A percentile compares a stretch with the other conserved stretches of the same genome.
Evolutionary conservation across 2,113 vertebrate genomes (phyloP).

Genomic region (Ivindomyrus marchei): DNA sequence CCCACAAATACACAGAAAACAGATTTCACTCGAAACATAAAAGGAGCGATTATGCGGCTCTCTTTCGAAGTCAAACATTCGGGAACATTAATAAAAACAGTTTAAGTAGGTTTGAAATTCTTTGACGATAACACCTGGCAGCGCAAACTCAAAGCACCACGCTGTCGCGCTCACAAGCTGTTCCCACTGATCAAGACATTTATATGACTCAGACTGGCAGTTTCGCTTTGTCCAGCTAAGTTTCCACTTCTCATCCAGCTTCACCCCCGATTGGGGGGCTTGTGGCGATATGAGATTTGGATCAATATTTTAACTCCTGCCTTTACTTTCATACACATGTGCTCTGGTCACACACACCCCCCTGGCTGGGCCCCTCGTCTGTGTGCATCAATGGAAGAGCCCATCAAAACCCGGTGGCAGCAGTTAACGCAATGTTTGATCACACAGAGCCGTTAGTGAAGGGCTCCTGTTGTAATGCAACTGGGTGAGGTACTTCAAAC

Average conservation of each 20-base stretch:
- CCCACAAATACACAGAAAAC: background rate
- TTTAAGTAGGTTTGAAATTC: background rate
- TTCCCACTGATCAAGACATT: constrained; percentile 7
- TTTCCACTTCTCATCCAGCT: background rate
- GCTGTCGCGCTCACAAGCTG: background rate
- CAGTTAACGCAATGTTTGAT: background rate
- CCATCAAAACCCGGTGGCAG: background rate
- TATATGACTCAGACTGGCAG: background rate
- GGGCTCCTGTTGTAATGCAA: background rate
- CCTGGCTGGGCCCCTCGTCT: background rate
- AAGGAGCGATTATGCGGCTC: background rate
- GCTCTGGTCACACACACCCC: background rate
- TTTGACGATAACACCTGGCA: background rate
- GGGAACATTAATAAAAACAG: background rate
- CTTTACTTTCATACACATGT: background rate
- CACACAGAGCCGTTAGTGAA: background rate
- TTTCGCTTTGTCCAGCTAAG: background rate
- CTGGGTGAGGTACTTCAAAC: background rate
- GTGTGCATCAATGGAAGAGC: background rate
- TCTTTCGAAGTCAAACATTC: background rate
- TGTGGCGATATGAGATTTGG: background rate
- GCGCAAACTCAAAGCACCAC: background rate
- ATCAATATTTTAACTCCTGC: constrained; percentile 4
- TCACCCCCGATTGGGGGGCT: background rate
- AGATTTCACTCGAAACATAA: background rate